phyloP scores from a whole-genome alignment of 1,140 invertebrate genomes.

The Drosophila funebris region DNA sequence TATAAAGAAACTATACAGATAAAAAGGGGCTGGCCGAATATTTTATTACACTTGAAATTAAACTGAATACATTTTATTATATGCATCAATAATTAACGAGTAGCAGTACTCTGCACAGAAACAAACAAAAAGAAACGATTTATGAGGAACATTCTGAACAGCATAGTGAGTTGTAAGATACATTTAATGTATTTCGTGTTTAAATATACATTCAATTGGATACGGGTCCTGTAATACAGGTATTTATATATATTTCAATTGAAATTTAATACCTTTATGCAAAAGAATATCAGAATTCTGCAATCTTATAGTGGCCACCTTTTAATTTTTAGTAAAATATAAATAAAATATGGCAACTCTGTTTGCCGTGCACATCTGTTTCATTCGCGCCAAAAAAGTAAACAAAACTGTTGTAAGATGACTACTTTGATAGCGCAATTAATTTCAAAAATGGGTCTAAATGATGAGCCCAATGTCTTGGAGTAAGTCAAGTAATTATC shows the following conservation, averaged over 20 bases:
- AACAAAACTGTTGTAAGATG: slow-evolving; percentile 47
- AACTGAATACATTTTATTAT: too few species aligned
- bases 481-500: slow-evolving; percentile 45
- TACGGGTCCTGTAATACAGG: too few species aligned
- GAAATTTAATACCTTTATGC: too few species aligned
- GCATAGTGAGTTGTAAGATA: too few species aligned
- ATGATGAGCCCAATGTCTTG: slow-evolving; percentile 62
- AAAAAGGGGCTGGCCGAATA: slow-evolving; percentile 1
- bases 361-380: slow-evolving; percentile 14
- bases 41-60: not conserved
- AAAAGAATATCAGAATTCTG: too few species aligned
- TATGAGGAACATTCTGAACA: too few species aligned
- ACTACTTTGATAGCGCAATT: slow-evolving; percentile 73
- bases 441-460: slow-evolving; percentile 72
- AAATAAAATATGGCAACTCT: slow-evolving; percentile 17
- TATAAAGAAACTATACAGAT: slow-evolving; percentile 22
- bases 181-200: too few species aligned
- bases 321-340: not conserved
- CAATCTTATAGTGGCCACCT: not conserved
- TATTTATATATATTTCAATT: not conserved
- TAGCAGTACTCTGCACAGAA: too few species aligned
- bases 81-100: too few species aligned
- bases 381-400: slow-evolving; percentile 38
- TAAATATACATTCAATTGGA: too few species aligned
- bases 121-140: too few species aligned